Conservation (phyloP, 2,113 vertebrate species). For the Oryzias woworae region DNA sequence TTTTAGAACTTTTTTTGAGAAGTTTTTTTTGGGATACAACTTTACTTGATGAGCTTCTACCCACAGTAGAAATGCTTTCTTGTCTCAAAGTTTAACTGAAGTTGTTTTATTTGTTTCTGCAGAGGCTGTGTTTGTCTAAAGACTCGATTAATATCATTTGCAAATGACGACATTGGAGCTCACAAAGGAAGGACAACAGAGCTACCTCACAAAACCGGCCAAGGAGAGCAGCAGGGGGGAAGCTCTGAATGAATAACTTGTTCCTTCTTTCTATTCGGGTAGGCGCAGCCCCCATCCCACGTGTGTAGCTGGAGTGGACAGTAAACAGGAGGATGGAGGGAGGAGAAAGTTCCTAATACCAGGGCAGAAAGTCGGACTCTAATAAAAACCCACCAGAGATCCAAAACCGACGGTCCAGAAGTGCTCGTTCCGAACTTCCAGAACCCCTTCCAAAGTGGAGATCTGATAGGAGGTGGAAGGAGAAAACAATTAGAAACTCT, state of each 20-base stretch:
- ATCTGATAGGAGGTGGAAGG: slow-evolving; percentile 76
- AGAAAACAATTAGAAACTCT: background rate
- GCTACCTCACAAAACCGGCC: slow-evolving; percentile 3
- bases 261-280: slow-evolving; percentile 43
- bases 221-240: background rate
- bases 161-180: background rate
- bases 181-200: background rate
- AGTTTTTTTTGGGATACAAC: no score
- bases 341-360: background rate
- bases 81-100: no score
- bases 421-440: slow-evolving; percentile 97
- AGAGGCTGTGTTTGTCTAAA: no score
- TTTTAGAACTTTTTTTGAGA: no score
- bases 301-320: background rate
- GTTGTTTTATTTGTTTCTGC: no score
- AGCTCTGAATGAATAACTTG: slow-evolving; percentile 47
- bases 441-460: slow-evolving; percentile 94
- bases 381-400: slow-evolving; percentile 84
- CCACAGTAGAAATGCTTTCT: no score
- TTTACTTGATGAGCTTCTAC: no score
- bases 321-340: background rate
- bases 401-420: slow-evolving; percentile 98
- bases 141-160: no score
- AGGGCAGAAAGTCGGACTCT: background rate
- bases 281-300: slow-evolving; percentile 34